Percentiles rank a stretch among this genome's conserved stretches.
Conservation (phyloP, 35 echinoderm and acorn worm genomes). For the Stichopus chloronotus region DNA sequence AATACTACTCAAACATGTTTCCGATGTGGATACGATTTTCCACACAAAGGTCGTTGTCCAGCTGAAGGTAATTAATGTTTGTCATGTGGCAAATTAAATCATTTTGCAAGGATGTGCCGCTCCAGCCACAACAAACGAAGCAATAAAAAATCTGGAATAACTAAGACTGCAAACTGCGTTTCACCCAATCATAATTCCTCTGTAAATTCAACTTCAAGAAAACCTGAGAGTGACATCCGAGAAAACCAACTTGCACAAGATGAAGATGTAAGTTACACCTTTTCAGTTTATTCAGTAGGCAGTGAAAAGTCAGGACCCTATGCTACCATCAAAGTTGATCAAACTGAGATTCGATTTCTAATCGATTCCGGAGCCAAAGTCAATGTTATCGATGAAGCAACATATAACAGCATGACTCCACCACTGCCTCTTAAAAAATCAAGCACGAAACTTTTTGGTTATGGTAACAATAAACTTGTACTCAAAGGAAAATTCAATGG, state of each 20-base stretch:
- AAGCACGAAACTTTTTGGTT: background rate
- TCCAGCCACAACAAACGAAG: background rate
- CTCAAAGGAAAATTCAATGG: background rate
- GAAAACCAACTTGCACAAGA: slow-evolving; percentile 2
- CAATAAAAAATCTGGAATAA: background rate
- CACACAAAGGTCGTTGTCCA: slow-evolving; percentile 53
- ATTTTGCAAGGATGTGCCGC: slow-evolving; percentile 28
- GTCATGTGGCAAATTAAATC: slow-evolving; percentile 29
- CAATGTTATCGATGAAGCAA: slow-evolving; percentile 25
- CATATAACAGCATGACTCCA: background rate
- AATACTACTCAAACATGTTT: background rate
- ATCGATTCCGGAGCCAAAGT: slow-evolving; percentile 24
- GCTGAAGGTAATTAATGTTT: slow-evolving; percentile 31
- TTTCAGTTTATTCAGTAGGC: background rate
- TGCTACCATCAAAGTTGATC: background rate
- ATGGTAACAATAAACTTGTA: background rate
- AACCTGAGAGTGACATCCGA: background rate
- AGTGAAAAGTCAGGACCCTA: background rate
- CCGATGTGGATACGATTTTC: slow-evolving; percentile 42
- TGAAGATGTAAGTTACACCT: background rate
- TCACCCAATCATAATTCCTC: too few relatives aligned
- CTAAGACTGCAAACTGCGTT: background rate
- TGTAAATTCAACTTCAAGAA: too few relatives aligned
- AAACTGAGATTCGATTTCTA: background rate
- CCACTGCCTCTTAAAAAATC: background rate